Evolutionary conservation across 2,888 invertebrate species (phyloP).

Genomic region (Mallateleia sp.): DNA sequence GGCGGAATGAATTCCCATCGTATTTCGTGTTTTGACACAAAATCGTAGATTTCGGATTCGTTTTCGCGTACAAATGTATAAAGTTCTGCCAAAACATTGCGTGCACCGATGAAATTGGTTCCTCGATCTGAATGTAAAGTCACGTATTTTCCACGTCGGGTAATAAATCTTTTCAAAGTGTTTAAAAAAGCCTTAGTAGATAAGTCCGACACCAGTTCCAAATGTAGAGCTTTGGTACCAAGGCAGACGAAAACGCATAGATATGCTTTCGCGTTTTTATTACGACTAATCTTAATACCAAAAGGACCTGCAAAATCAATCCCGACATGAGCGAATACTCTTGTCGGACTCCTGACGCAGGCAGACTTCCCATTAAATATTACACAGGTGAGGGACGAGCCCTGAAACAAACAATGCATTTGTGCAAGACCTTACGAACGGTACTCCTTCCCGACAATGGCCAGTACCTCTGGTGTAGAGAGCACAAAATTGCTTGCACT

Average conservation of each 20-base stretch:
- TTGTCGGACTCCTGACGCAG: no score
- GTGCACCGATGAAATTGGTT: conserved; percentile 1
- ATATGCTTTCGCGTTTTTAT: neutral
- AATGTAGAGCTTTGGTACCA: neutral
- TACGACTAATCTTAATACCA: no score
- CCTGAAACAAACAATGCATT: neutral
- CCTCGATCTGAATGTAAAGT: neutral
- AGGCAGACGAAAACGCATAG: neutral
- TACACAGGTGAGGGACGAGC: neutral
- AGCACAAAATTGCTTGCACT: neutral
- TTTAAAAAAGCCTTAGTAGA: neutral
- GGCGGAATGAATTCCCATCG: neutral
- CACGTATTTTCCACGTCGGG: neutral
- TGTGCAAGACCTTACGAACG: neutral
- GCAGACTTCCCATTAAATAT: neutral
- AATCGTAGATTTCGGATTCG: neutral
- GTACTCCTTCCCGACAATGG: neutral
- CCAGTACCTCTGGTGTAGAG: conserved; percentile 8
- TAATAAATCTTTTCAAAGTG: neutral
- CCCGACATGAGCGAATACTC: no score
- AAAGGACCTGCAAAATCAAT: no score
- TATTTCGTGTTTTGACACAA: neutral
- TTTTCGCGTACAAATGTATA: neutral
- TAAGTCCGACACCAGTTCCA: neutral
- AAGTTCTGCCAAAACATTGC: neutral